Evolutionary conservation across 2,113 vertebrate genomes (phyloP), one percentile per base, ranked within the genome.

Genomic region (Micronycteris hirsuta): DNA sequence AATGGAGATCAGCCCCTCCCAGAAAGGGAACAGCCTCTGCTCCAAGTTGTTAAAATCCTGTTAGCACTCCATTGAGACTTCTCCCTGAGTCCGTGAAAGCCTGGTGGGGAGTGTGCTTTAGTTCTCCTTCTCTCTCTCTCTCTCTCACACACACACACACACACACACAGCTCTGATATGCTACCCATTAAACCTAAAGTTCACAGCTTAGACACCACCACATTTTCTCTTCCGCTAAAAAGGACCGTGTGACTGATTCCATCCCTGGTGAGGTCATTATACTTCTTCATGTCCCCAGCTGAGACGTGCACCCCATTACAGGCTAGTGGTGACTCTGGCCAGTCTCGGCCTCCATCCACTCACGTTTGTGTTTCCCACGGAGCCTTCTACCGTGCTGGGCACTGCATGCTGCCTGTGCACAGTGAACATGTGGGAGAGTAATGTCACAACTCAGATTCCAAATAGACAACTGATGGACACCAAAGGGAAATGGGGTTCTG

Each of bases 1-100:
- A 94, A 95, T 95, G 83, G 86, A 84, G 94, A 86, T n/a, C 84
- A 81, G 63, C 26, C 52, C 33, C 19, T 82, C 63, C 80, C 56
- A 74, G 65, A 91, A 38, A 86, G 63, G 83, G 95, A 95, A 67
- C 8, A 52, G 61, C 45, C 45, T 96, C 58, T 77, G 45, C 36
- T 95, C 28, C 22, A 71, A 76, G 84, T 19, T 94, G 87, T 84
- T 85, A 95, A 78, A 86, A 92, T 56, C 58, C 22, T n/a, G 63
- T 87, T 92, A 83, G 63, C 49, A 54, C 85, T 83, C 96, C 52
- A 9, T 17, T 1, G 36, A 96, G 93, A 76, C 54, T 43, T 70
- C 77, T 70, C 86, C 78, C 73, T 0, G 47, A 78, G 36, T 58
- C 41, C 41, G 26, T 8, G 49, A 49, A 82, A 13, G 41, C 52